Base-by-base conservation (phyloP, 2,888 invertebrate genomes). In the Rhogogaster chlorosoma region DNA sequence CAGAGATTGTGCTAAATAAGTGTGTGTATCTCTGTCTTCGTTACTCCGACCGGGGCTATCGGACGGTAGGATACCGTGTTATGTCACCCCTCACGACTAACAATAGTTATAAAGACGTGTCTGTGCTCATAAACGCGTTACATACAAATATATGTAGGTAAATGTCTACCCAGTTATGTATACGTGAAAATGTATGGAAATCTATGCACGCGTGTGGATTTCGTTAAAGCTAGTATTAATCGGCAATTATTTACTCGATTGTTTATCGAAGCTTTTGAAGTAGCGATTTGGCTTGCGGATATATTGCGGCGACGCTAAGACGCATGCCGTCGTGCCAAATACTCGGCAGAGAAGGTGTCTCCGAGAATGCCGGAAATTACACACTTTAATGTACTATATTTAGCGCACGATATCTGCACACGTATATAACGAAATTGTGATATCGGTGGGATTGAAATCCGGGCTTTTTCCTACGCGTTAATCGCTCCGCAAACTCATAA, bases 1-100 rank as follows among this genome's bases (percentile, higher is more conserved):
- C 88, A 87, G 88, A 91, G 90, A 92, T 91, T 89, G 89, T 88
- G 89, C 89, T 89, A 90, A 91, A 90, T 89, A 89, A 88, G 80
- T 64, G 61, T 80, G 61, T 36, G 88, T 87, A 61, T 86, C 86
- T 85, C 87, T 83, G 67, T 84, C 85, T 75, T 86, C 84, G 86
- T 86, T 84, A 85, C 86, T 75, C 67, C 26, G 22, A 38, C n/a
- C 53, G 29, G n/a, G 61, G 80, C 57, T 80, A 57, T 80, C 57
- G 80, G 53, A 73, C 71, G 22, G 75, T 77, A n/a, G n/a, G n/a
- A 77, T 53, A 77, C 75, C 29, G 73, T 64, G 70, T 71, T 82
- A 86, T 82, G 64, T 80, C 84, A 85, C 84, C 49, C 85, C 77
- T 29, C 29, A 82, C 82, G 73, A 38, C 80, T 75, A 77, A 77